Percentiles rank a stretch among this genome's conserved stretches.
Conservation (phyloP, 2,888 invertebrate genomes). For the Aplocera efformata region DNA sequence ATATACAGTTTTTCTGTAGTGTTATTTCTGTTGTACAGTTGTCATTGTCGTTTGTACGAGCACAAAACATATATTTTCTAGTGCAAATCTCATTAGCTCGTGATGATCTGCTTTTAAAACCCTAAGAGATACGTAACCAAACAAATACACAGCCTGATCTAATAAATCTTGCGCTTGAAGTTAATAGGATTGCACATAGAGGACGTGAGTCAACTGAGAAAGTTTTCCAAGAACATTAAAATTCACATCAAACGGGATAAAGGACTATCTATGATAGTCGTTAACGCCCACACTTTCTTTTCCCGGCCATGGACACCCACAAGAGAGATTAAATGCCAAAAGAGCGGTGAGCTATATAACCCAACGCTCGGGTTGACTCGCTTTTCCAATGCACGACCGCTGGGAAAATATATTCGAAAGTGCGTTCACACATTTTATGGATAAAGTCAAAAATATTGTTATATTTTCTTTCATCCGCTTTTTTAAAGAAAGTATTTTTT, state of each 20-base stretch:
- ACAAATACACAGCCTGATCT: background rate
- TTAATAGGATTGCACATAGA: too few relatives aligned
- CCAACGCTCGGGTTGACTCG: conserved; percentile 16
- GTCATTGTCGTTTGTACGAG: too few relatives aligned
- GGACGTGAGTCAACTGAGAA: conserved; percentile 17
- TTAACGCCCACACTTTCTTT: conserved; percentile 45
- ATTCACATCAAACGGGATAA: conserved; percentile 35
- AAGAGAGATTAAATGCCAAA: conserved; percentile 46
- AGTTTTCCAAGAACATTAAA: conserved; percentile 27
- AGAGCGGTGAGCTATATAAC: conserved; percentile 31
- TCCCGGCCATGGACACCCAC: conserved; percentile 40
- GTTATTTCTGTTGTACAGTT: too few relatives aligned
- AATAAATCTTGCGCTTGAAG: too few relatives aligned
- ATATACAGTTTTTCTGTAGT: too few relatives aligned
- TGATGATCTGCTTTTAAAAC: background rate
- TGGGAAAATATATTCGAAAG: conserved; percentile 14
- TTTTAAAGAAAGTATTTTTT: background rate
- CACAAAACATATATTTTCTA: too few relatives aligned
- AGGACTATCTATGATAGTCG: conserved; percentile 40
- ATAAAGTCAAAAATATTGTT: conserved; percentile 17
- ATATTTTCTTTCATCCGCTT: conserved; percentile 3
- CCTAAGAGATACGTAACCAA: background rate
- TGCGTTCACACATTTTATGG: conserved; percentile 15
- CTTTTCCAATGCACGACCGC: conserved; percentile 17
- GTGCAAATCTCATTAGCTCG: too few relatives aligned